Percentiles rank a stretch among this genome's conserved stretches.
phyloP scores from a whole-genome alignment of 2,797 vertebrate species.

The Momotus momota region DNA sequence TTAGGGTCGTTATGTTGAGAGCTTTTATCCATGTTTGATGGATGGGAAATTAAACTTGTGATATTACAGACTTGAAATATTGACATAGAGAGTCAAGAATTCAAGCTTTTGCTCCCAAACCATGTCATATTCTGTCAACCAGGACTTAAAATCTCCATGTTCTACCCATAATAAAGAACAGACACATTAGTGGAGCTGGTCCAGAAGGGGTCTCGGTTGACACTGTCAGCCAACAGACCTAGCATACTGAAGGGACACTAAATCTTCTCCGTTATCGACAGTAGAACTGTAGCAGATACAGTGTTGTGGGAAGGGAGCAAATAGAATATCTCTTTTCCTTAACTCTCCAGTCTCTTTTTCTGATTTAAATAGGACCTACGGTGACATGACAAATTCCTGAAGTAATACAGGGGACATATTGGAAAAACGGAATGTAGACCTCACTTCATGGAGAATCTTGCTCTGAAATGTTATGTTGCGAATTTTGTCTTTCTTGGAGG shows the following conservation, averaged over 20 bases:
- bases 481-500: background rate
- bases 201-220: background rate
- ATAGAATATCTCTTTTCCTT: background rate
- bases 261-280: background rate
- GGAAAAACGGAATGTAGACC: background rate
- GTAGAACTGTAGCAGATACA: background rate
- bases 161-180: background rate
- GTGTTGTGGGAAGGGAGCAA: background rate
- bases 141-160: background rate
- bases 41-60: background rate
- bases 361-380: background rate
- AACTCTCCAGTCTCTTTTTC: background rate
- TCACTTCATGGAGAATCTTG: background rate
- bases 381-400: background rate
- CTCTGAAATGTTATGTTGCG: background rate
- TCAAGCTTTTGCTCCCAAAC: background rate
- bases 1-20: background rate
- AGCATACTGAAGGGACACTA: background rate
- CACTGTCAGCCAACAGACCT: background rate
- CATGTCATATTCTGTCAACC: background rate
- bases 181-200: background rate
- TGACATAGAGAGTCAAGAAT: background rate
- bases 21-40: background rate
- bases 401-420: background rate
- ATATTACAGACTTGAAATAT: background rate